phyloP scores from a whole-genome alignment of 2,113 vertebrate species.

The Amphilophus citrinellus region DNA sequence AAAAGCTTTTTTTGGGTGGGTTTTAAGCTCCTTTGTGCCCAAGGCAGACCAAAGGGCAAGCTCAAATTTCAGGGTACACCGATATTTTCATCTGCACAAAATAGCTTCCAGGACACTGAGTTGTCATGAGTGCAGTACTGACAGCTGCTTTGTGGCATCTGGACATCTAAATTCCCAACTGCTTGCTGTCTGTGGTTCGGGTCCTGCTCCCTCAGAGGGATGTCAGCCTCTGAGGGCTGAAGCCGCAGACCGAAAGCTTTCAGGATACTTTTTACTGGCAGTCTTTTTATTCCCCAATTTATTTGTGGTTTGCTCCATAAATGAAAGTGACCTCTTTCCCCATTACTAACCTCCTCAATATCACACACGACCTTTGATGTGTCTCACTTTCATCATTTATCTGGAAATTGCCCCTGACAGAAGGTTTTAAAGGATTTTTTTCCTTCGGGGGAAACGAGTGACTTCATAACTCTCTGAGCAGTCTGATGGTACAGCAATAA shows the following conservation, averaged over 20 bases:
- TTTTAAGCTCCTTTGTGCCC: not conserved
- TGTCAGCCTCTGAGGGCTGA: not conserved
- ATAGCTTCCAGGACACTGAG: not conserved
- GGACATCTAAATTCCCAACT: not conserved
- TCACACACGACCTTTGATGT: too few relatives aligned
- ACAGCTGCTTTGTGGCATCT: not conserved
- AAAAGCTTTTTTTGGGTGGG: not conserved
- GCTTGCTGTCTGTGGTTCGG: not conserved
- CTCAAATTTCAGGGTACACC: not conserved
- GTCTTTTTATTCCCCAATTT: not conserved
- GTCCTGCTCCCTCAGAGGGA: not conserved
- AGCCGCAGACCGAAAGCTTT: not conserved
- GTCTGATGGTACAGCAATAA: too few relatives aligned
- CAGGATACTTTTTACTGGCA: not conserved
- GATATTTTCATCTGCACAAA: not conserved
- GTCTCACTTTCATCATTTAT: too few relatives aligned
- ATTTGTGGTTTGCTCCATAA: not conserved
- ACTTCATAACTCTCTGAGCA: too few relatives aligned
- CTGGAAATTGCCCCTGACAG: too few relatives aligned
- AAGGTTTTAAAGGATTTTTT: too few relatives aligned
- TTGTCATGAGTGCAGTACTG: rapidly evolving
- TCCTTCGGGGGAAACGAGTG: too few relatives aligned
- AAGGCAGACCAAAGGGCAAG: not conserved
- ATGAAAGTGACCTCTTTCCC: not conserved
- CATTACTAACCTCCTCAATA: not conserved